phyloP scores from a whole-genome alignment of 2,113 vertebrate species.

The Nansenia antarctica region DNA sequence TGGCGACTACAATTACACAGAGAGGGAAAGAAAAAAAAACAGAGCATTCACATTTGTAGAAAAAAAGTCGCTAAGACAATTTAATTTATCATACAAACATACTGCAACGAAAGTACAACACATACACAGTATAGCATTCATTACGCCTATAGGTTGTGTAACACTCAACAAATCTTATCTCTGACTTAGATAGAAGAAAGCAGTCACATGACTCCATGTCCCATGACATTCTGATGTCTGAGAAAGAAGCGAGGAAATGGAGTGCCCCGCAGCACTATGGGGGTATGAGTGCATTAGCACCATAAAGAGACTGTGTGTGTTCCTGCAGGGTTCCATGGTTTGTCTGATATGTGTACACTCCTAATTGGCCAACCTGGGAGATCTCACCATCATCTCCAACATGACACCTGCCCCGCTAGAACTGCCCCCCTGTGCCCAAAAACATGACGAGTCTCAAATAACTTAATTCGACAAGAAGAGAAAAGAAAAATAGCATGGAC shows the following conservation, averaged over 20 bases:
- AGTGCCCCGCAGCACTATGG: constrained; percentile 59
- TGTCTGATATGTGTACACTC: constrained; percentile 1
- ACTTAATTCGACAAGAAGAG: background rate
- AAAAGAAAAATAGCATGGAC: background rate
- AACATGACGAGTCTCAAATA: background rate
- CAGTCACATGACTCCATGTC: constrained; percentile 69
- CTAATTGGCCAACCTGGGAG: constrained; percentile 25
- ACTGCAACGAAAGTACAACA: too few relatives aligned
- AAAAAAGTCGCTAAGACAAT: too few relatives aligned
- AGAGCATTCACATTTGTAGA: too few relatives aligned
- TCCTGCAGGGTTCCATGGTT: background rate
- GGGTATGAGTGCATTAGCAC: constrained; percentile 5
- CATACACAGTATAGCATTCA: too few relatives aligned
- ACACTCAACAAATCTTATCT: too few relatives aligned
- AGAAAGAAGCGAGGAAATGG: constrained; percentile 68
- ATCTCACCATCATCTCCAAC: constrained; percentile 15
- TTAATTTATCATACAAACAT: too few relatives aligned
- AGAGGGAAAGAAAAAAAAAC: too few relatives aligned
- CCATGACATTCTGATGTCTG: constrained; percentile 72
- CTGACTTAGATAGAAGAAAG: too few relatives aligned
- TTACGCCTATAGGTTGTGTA: too few relatives aligned
- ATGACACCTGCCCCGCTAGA: background rate
- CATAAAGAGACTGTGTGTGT: background rate
- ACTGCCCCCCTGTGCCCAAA: background rate
- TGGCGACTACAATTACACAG: too few relatives aligned